These are phyloP conservation scores for Amiota communis DNA, from an alignment of 2,888 invertebrate genomes.

Conservation along the genomic window DNA sequence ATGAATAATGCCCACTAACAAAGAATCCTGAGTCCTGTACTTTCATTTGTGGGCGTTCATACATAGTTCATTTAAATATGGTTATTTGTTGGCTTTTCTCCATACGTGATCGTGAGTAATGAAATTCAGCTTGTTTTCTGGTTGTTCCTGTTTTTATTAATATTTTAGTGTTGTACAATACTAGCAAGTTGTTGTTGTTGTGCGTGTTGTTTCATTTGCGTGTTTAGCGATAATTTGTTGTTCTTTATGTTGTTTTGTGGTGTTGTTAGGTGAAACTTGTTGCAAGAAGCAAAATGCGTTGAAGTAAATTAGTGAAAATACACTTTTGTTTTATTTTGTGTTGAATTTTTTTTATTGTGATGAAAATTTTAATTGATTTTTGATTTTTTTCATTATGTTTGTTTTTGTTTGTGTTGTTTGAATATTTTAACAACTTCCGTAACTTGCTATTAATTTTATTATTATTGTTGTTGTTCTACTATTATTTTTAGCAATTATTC, in stretches of 20 bases:
- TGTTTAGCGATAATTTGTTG: slow-evolving; percentile 14
- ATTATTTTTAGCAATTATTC: slow-evolving; percentile 19
- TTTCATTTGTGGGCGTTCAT: too few species aligned
- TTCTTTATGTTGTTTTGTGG: not conserved
- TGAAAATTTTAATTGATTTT: slow-evolving; percentile 9
- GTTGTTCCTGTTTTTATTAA: not conserved
- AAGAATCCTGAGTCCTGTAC: too few species aligned
- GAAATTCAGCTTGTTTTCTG: too few species aligned
- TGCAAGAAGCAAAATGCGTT: not conserved
- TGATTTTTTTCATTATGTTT: not conserved
- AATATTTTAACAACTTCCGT: slow-evolving; percentile 18
- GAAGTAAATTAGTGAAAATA: too few species aligned
- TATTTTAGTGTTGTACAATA: not conserved
- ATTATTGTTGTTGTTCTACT: slow-evolving; percentile 3
- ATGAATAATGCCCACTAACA: too few species aligned
- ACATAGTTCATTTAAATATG: too few species aligned
- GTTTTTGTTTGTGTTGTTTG: not conserved
- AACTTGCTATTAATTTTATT: slow-evolving; percentile 1
- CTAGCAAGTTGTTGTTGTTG: slow-evolving; percentile 3
- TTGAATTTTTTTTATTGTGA: too few species aligned
- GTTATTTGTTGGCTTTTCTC: too few species aligned
- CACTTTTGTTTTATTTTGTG: too few species aligned
- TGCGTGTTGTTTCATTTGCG: slow-evolving; percentile 1
- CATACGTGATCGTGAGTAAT: too few species aligned
- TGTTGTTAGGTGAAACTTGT: slow-evolving; percentile 9